Evolutionary conservation across 2,888 invertebrate genomes (phyloP).

Genomic region (Eupithecia dodoneata): DNA sequence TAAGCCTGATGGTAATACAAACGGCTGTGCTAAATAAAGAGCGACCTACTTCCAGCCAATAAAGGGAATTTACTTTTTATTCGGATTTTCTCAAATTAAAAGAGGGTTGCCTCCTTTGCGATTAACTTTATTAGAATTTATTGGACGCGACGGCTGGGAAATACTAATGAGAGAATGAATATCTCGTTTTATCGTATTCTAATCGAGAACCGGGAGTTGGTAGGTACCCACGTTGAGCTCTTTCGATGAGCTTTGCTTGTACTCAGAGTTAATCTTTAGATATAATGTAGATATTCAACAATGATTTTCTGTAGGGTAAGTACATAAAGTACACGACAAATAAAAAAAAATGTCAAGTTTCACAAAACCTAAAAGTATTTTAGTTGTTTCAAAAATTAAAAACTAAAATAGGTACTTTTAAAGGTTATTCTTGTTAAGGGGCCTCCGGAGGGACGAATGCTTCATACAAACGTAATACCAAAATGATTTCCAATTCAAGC

Average conservation of each 20-base stretch:
- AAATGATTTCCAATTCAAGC: no score
- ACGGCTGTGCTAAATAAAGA: constrained; percentile 44
- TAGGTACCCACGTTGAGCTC: background rate
- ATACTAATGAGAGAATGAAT: constrained; percentile 63
- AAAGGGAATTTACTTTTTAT: constrained; percentile 54
- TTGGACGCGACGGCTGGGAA: constrained; percentile 62
- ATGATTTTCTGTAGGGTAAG: background rate
- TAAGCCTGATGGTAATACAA: background rate
- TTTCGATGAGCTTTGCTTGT: background rate
- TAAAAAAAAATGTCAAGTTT: background rate
- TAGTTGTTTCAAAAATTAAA: background rate
- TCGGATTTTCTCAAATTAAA: constrained; percentile 62
- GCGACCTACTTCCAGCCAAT: constrained; percentile 58
- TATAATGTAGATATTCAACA: background rate
- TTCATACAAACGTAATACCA: no score
- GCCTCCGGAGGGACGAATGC: no score
- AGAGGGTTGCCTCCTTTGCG: constrained; percentile 61
- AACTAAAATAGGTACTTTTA: background rate
- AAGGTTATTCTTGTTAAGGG: background rate
- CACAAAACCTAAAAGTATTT: background rate
- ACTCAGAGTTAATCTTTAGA: background rate
- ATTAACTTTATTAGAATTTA: constrained; percentile 80
- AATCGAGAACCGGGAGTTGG: constrained; percentile 42
- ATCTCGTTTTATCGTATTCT: constrained; percentile 57
- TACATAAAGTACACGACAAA: background rate